Base-by-base conservation (phyloP, 2,797 vertebrate genomes). In the Austrolebias charrua region DNA sequence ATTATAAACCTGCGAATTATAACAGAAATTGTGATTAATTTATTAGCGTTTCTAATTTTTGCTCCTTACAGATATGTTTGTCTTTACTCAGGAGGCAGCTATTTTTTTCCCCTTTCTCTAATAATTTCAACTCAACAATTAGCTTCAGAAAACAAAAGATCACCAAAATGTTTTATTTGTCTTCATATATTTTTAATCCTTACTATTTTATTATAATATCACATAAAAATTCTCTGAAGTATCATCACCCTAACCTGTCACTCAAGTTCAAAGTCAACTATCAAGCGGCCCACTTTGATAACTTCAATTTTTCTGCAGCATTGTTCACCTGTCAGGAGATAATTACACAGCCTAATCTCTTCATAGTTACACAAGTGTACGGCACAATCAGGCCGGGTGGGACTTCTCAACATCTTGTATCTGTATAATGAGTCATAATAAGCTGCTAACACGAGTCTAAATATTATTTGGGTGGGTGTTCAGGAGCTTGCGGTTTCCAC, bases 401-500 rank as follows among this genome's bases (percentile, higher is more conserved):
- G 87, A 84, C 88, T 87, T 88, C 76, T 85, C 80, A 80, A 81
- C 83, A 86, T 92, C 84, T 90, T 90, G 87, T 93, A 90, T 95
- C 92, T 92, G 89, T 93, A 92, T 88, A 85, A 84, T 92, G 93
- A 94, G 91, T 93, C 93, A 92, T 88, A 93, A 91, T 90, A 91
- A 89, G 89, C 85, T 44, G 86, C 80, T 89, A 94, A 88, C 84
- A 83, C 83, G 63, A 79, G 87, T 91, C 90, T 93, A 92, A 95
- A 95, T 95, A 94, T 95, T 95, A 91, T 95, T 93, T 94, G 91
- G 94, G 46, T 48, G 93, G 91, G 92, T 93, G 87, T 94, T 85
- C 83, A 82, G 92, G 83, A 92, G 90, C 79, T 90, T 91, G 91
- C 73, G 92, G 90, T 92, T 93, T 85, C 82, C 51, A 18, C 53